Conservation (phyloP, 2,888 invertebrate species). For the Aspidiotus destructor region DNA sequence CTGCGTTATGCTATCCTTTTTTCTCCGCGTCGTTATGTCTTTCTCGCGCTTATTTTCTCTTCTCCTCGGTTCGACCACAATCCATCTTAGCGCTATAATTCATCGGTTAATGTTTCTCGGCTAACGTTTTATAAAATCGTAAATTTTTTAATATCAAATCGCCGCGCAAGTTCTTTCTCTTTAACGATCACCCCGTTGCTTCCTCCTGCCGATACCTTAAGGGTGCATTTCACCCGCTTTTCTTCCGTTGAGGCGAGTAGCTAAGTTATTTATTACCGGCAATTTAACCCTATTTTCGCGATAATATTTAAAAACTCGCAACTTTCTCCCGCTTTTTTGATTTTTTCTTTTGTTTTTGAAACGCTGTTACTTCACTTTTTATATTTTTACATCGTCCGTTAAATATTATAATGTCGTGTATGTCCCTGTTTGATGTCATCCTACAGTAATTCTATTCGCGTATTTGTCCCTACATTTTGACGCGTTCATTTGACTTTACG, state of each 20-base stretch:
- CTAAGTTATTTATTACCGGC: constrained; percentile 33
- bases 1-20: constrained; percentile 27
- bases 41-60: background rate
- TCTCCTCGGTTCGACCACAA: constrained; percentile 27
- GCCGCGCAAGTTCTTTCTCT: constrained; percentile 32
- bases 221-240: constrained; percentile 33
- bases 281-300: constrained; percentile 32
- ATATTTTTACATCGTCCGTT: background rate
- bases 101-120: constrained; percentile 33
- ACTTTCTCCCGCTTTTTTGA: constrained; percentile 22
- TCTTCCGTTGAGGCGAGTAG: constrained; percentile 32
- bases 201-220: constrained; percentile 29
- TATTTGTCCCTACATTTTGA: too few species aligned
- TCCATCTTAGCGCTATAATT: constrained; percentile 32
- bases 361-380: constrained; percentile 18
- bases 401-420: constrained; percentile 16
- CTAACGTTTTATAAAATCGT: constrained; percentile 33
- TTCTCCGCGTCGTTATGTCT: constrained; percentile 15
- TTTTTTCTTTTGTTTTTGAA: constrained; percentile 12
- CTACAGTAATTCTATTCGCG: too few species aligned
- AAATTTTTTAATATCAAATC: constrained; percentile 33
- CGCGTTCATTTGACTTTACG: too few species aligned
- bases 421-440: constrained; percentile 18
- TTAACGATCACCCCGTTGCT: constrained; percentile 27
- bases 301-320: constrained; percentile 32